Base-by-base conservation (phyloP, 1,140 invertebrate species). In the Drosophila willistoni region DNA sequence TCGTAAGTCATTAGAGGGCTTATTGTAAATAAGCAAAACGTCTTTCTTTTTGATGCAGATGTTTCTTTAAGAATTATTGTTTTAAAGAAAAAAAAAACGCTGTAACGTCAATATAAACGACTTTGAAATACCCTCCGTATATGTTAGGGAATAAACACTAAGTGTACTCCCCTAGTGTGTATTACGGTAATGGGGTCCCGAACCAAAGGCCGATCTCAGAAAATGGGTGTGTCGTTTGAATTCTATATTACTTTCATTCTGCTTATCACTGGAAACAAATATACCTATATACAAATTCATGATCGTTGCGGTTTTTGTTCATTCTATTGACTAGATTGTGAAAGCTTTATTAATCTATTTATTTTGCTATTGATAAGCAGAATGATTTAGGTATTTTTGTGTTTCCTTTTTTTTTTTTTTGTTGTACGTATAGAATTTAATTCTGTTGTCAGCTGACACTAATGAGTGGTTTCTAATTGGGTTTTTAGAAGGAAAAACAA, bases 211-310 rank as follows among this genome's bases (percentile, higher is more conserved):
- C 64, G 39, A 47, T 51, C 51, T 47, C 25, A 34, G 29, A 19
- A 77, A 77, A 77, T 77, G 75, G 75, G 75, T 77, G 75, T 77
- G 75, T 77, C 75, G 65, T 44, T 19, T 42, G 54, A 41, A 64
- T 41, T 75, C 19, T 25, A 54, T 55, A 12, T 5, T 42, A 12
- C 14, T 36, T 19, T 56, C 25, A 25, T 29, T 22, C n/a, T 0
- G 44, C 74, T 77, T 77, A 77, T 77, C 73, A 9, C 39, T 25
- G 2, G 3, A 6, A 29, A 29, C 4, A 29, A 29, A 29, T 2
- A 25, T 4, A n/a, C n/a, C 6, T 6, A 54, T 59, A 12, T 22
- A 19, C 17, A 51, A 51, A 51, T 51, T 51, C 17, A 51, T 51
- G 10, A 51, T 22, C 10, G 17, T 51, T 19, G 44, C 44, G 44